phyloP scores from a whole-genome alignment of 2,113 vertebrate species.

The Chinchilla lanigera region DNA sequence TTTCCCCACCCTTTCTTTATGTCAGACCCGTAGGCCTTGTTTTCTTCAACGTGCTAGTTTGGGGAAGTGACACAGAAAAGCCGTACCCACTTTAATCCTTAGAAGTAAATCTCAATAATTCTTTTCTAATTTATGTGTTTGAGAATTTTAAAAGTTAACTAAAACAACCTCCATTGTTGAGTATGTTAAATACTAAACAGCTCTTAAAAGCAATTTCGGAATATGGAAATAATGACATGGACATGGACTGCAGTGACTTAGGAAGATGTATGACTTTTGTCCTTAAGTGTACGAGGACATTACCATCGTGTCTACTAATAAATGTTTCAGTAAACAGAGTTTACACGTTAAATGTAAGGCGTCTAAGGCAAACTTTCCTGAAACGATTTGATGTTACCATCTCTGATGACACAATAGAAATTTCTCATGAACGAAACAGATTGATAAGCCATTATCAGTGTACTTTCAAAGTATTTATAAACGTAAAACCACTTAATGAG shows the following conservation, averaged over 20 bases:
- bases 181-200: neutral
- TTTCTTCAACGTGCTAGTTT: neutral
- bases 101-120: neutral
- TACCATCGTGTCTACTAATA: neutral
- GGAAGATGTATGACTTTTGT: neutral
- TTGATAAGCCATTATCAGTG: neutral
- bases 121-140: neutral
- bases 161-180: neutral
- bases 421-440: neutral
- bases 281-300: neutral
- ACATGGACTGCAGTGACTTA: neutral
- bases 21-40: neutral
- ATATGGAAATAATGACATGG: neutral
- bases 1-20: neutral
- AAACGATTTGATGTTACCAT: slow-evolving; percentile 22
- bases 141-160: neutral
- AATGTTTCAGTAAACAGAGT: neutral
- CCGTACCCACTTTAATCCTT: neutral
- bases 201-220: neutral
- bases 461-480: slow-evolving; percentile 27
- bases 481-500: neutral
- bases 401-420: neutral
- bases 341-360: slow-evolving; percentile 12
- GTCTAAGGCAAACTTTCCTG: neutral
- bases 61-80: neutral